These are phyloP conservation scores for Odontocolon sp. DNA, from an alignment of 2,888 invertebrate species.

Conservation along the genomic window DNA sequence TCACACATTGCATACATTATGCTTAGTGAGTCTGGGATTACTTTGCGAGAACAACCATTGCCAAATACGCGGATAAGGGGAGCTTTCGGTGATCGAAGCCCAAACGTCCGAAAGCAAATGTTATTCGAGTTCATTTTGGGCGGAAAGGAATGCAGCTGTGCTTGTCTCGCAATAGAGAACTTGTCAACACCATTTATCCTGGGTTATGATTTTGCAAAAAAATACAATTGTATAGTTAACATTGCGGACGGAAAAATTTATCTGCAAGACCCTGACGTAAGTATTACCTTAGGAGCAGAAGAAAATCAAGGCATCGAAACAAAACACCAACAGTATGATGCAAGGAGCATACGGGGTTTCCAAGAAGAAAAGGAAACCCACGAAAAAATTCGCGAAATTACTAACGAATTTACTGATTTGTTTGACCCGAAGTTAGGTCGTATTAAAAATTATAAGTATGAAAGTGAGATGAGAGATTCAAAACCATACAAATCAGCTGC, in stretches of 20 bases:
- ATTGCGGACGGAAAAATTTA: neutral
- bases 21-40: neutral
- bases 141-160: neutral
- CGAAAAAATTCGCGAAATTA: neutral
- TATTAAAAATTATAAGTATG: constrained; percentile 2
- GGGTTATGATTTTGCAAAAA: neutral
- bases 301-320: neutral
- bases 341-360: constrained; percentile 2
- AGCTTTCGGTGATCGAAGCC: neutral
- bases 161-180: neutral
- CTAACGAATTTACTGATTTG: neutral
- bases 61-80: neutral
- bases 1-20: neutral
- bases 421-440: constrained; percentile 7
- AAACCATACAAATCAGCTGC: neutral
- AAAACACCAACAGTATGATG: neutral
- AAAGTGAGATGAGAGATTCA: constrained; percentile 15
- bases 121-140: neutral
- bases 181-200: neutral
- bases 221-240: neutral
- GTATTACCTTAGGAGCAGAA: neutral
- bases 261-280: neutral
- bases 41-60: neutral
- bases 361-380: neutral
- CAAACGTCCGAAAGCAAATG: neutral